phyloP scores from a whole-genome alignment of 1,140 invertebrate species.

The Hermatobates lingyangjiaoensis region DNA sequence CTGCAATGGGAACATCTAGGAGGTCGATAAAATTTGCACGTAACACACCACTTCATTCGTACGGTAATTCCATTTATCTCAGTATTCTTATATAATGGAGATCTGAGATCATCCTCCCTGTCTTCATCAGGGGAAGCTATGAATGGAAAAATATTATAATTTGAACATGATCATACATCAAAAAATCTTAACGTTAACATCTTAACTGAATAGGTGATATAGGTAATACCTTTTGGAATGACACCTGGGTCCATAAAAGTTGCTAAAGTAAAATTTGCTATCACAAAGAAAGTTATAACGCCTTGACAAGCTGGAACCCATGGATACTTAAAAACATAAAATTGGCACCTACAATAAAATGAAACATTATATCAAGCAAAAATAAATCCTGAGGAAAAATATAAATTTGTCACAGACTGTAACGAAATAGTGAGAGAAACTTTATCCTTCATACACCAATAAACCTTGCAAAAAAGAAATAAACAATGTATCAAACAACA shows the following conservation, averaged over 20 bases:
- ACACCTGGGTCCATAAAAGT: constrained; percentile 99
- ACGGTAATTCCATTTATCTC: constrained; percentile 97
- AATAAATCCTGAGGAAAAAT: too few species aligned
- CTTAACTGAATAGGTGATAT: constrained; percentile 8
- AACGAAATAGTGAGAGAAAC: too few species aligned
- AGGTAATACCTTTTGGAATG: constrained; percentile 97
- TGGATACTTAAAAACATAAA: constrained; percentile 57
- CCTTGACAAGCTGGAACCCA: constrained; percentile 85
- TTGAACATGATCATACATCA: neutral
- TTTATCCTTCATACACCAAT: neutral
- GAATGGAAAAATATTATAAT: constrained; percentile 11
- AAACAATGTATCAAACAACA: too few species aligned
- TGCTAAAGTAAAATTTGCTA: constrained; percentile 94
- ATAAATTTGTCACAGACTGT: too few species aligned
- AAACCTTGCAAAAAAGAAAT: neutral
- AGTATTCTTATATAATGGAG: constrained; percentile 92
- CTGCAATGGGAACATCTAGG: constrained; percentile 97
- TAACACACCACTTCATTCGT: constrained; percentile 99
- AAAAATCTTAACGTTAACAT: neutral
- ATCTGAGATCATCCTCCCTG: constrained; percentile 88
- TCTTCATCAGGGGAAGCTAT: constrained; percentile 89
- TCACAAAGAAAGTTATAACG: constrained; percentile 86
- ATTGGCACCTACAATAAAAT: constrained; percentile 57
- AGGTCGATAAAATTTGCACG: constrained; percentile 97
- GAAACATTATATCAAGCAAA: too few species aligned